Evolutionary conservation across 2,797 vertebrate species (phyloP).

Genomic region (Poecilia velifera): DNA sequence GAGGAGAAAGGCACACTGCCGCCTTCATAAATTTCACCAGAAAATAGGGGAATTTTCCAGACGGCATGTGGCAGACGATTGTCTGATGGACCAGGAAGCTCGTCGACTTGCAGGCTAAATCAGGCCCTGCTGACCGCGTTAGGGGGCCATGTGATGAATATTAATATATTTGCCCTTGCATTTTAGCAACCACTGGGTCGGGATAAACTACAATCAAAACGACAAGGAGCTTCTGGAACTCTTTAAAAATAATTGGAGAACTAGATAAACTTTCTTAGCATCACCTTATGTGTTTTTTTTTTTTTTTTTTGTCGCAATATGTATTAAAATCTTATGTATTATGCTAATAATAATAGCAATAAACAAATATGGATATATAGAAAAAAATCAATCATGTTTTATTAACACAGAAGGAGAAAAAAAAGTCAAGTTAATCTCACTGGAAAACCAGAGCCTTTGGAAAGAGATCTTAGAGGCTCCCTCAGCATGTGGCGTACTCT

Average conservation of each 20-base stretch:
- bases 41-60: slow-evolving; percentile 81
- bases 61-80: slow-evolving; percentile 79
- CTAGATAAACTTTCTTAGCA: neutral
- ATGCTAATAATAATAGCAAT: neutral
- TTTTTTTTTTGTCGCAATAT: neutral
- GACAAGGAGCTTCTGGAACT: slow-evolving; percentile 13
- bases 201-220: slow-evolving; percentile 56
- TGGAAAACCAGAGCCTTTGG: slow-evolving; percentile 51
- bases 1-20: slow-evolving; percentile 70
- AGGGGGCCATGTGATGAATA: slow-evolving; percentile 79
- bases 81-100: slow-evolving; percentile 77
- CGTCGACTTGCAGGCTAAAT: slow-evolving; percentile 76
- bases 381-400: slow-evolving; percentile 47
- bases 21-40: slow-evolving; percentile 79
- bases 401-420: slow-evolving; percentile 43
- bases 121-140: slow-evolving; percentile 80
- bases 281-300: neutral
- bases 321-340: neutral
- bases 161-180: slow-evolving; percentile 67
- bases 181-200: slow-evolving; percentile 74
- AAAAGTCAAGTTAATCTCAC: slow-evolving; percentile 40
- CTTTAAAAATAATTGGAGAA: slow-evolving; percentile 1
- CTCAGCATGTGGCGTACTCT: slow-evolving; percentile 28
- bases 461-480: slow-evolving; percentile 41
- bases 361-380: slow-evolving; percentile 3